These are phyloP conservation scores for Xiphophorus couchianus DNA, from an alignment of 2,113 vertebrate genomes.

Conservation along the genomic window DNA sequence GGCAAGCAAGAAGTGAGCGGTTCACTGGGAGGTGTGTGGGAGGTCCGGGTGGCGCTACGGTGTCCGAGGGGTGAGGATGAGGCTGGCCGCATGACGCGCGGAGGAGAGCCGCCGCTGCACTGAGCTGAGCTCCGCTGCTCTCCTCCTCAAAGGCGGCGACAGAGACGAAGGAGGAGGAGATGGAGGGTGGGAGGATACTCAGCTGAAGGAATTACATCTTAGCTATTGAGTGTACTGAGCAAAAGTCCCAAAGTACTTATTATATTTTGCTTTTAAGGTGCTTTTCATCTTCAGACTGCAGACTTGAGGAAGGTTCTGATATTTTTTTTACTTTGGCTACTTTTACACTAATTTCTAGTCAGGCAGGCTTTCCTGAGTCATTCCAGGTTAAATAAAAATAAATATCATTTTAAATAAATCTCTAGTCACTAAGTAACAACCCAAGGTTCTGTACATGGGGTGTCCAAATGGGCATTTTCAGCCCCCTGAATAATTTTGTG, in stretches of 20 bases:
- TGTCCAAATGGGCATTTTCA: too few species aligned
- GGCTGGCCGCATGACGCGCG: slow-evolving; percentile 26
- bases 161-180: not conserved
- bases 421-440: too few species aligned
- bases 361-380: not conserved
- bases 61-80: slow-evolving; percentile 8
- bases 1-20: slow-evolving; percentile 1
- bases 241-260: not conserved
- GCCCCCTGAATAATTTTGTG: too few species aligned
- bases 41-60: not conserved
- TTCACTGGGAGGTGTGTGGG: not conserved
- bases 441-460: too few species aligned
- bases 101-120: slow-evolving; percentile 4
- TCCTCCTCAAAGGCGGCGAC: slow-evolving; percentile 10
- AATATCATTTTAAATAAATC: too few species aligned
- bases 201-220: not conserved
- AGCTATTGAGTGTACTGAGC: not conserved
- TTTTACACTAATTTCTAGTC: not conserved
- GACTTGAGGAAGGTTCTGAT: not conserved
- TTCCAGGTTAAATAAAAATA: not conserved
- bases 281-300: not conserved
- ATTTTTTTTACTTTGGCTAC: not conserved
- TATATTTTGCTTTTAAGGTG: not conserved
- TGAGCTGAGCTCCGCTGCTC: slow-evolving; percentile 44
- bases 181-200: not conserved